Evolutionary conservation across 2,888 invertebrate genomes (phyloP), one percentile per base, ranked within the genome.

Genomic region (Drosophila robusta): DNA sequence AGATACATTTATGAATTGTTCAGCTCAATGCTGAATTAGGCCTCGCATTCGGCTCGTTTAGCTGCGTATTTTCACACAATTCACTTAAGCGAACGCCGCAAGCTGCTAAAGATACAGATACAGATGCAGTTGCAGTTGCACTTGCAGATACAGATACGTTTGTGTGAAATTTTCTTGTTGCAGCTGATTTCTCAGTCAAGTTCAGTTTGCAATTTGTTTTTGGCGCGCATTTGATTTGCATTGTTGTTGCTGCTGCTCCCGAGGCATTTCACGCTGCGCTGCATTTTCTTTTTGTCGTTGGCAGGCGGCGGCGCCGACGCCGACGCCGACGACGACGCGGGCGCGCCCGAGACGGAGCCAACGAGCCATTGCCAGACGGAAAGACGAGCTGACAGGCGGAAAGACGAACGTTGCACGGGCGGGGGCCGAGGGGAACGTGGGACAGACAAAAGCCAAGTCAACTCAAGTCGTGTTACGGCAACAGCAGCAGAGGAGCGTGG

Each of bases 161-260:
- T 63, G 51, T 61, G 73, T 54, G 51, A 39, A 51, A 47, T 65
- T 57, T 66, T 75, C 49, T 44, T 75, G 71, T 51, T 72, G 70
- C 70, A 56, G 72, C 75, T 75, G 77, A 80, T 89, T 90, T 89
- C 88, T 79, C 87, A 90, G 87, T 90, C 90, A 90, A 90, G 90
- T 90, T 90, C 90, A 90, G 87, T 89, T 88, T 70, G 82, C 85
- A 87, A 89, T 90, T 90, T 87, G 78, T 80, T 78, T 82, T 70
- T 81, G 80, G 79, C 77, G 80, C 75, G 78, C 75, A 78, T 80
- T 87, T 79, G 73, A 76, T 80, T 85, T 67, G 70, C 65, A 57
- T 78, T 71, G 74, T 70, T 80, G 70, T 47, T 70, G 62, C 18
- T 64, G 52, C 26, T 73, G 78, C 73, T 83, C 75, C 70, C 70